A percentile compares a stretch with the other conserved stretches of the same genome.
These are phyloP conservation scores for Ochropleura leucogaster DNA, from an alignment of 2,888 invertebrate species.

Conservation along the genomic window DNA sequence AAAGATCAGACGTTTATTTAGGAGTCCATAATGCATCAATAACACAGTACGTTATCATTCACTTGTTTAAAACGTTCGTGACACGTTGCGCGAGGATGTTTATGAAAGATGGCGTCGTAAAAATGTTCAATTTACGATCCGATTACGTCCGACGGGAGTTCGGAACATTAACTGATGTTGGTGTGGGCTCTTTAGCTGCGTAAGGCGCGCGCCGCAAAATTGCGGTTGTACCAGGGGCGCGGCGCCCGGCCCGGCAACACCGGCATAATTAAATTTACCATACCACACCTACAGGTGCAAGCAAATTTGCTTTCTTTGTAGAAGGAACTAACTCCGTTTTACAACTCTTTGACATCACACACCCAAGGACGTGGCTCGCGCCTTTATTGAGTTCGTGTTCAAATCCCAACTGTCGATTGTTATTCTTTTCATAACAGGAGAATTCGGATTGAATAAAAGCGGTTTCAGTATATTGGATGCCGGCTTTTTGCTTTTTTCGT, in stretches of 20 bases:
- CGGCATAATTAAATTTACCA: slow-evolving; percentile 71
- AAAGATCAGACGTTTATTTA: background rate
- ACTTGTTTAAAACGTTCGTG: slow-evolving; percentile 53
- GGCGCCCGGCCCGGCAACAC: slow-evolving; percentile 36
- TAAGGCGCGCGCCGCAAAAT: slow-evolving; percentile 63
- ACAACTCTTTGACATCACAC: slow-evolving; percentile 29
- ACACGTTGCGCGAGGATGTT: slow-evolving; percentile 53
- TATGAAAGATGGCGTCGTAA: slow-evolving; percentile 61
- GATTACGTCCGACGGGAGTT: slow-evolving; percentile 65
- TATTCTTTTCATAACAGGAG: slow-evolving; percentile 60
- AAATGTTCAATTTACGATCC: slow-evolving; percentile 69
- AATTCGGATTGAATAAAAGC: slow-evolving; percentile 56
- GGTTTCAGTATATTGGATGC: slow-evolving; percentile 56
- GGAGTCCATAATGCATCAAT: slow-evolving; percentile 23
- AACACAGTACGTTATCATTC: slow-evolving; percentile 36
- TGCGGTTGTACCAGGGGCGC: slow-evolving; percentile 60
- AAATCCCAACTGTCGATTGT: slow-evolving; percentile 48
- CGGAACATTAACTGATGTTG: slow-evolving; percentile 66
- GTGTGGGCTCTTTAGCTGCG: slow-evolving; percentile 63
- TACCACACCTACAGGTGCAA: slow-evolving; percentile 66
- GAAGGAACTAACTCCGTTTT: slow-evolving; percentile 57
- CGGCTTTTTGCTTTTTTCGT: slow-evolving; percentile 48
- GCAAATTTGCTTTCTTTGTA: slow-evolving; percentile 67
- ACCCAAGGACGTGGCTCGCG: slow-evolving; percentile 40
- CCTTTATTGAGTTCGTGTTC: slow-evolving; percentile 53